Conservation (phyloP, 2,113 vertebrate species). For the Deroptyus accipitrinus region DNA sequence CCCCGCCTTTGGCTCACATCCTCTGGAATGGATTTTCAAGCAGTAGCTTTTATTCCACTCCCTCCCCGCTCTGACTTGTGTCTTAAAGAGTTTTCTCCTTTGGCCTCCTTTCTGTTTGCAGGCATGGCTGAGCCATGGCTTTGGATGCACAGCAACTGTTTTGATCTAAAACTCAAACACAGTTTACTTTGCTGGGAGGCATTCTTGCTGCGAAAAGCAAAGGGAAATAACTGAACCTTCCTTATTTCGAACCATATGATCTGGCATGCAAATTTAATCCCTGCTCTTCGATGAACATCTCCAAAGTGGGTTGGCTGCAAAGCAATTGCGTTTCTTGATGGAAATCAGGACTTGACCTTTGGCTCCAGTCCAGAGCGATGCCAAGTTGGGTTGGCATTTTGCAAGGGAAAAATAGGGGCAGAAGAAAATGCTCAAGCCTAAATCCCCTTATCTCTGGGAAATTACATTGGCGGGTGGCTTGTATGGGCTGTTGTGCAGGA, state of each 20-base stretch:
- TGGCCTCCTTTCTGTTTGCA: slow-evolving; percentile 12
- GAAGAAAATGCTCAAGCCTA: background rate
- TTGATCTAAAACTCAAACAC: slow-evolving; percentile 18
- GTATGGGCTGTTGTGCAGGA: background rate
- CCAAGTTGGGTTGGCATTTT: background rate
- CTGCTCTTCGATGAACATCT: background rate
- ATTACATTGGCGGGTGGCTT: background rate
- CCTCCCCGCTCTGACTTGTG: background rate
- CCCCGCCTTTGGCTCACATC: background rate
- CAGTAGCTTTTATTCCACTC: slow-evolving; percentile 16
- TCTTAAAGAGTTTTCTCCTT: slow-evolving; percentile 43
- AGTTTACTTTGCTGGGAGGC: slow-evolving; percentile 27
- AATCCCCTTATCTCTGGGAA: background rate
- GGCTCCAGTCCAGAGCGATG: background rate
- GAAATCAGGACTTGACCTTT: background rate
- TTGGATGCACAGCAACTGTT: slow-evolving; percentile 1
- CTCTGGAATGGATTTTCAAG: slow-evolving; percentile 64
- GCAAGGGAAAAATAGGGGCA: background rate
- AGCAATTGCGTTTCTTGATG: background rate
- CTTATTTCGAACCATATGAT: background rate
- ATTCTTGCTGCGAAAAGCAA: background rate
- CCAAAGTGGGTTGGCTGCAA: background rate
- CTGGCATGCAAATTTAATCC: background rate
- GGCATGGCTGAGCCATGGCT: background rate
- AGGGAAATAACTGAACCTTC: slow-evolving; percentile 4